Conservation (phyloP, 2,797 vertebrate species). For the Carapus acus region DNA sequence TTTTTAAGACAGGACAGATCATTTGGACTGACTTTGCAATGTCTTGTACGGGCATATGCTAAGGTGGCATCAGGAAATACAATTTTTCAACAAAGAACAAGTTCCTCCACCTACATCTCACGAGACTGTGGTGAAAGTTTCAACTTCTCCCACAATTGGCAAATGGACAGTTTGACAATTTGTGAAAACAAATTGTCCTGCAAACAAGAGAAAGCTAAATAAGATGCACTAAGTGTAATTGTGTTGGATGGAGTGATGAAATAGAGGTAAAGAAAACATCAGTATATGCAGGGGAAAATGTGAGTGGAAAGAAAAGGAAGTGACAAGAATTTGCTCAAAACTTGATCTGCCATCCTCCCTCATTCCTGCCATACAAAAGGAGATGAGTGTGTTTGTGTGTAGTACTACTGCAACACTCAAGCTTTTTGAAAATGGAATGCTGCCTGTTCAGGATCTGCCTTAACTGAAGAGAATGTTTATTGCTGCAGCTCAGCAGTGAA, state of each 20-base stretch:
- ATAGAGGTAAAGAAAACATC: too few species aligned
- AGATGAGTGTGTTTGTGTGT: conserved; percentile 10
- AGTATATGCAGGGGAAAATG: neutral
- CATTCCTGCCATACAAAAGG: conserved; percentile 32
- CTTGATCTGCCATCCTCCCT: conserved; percentile 16
- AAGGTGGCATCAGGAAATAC: conserved; percentile 26
- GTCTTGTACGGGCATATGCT: too few species aligned
- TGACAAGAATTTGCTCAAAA: conserved; percentile 11
- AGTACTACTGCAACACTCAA: neutral
- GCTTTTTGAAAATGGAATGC: neutral
- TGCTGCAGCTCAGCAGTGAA: conserved; percentile 27
- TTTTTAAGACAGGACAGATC: too few species aligned
- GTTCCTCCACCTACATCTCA: conserved; percentile 20
- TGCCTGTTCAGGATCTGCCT: conserved; percentile 6
- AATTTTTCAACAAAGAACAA: conserved; percentile 5
- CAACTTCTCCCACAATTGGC: too few species aligned
- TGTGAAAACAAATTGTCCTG: too few species aligned
- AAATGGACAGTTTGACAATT: too few species aligned
- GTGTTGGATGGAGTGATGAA: too few species aligned
- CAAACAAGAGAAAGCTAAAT: too few species aligned
- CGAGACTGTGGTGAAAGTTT: neutral
- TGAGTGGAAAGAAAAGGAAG: conserved; percentile 38
- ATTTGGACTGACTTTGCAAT: too few species aligned
- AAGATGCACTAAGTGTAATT: too few species aligned
- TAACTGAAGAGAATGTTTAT: neutral